phyloP scores from a whole-genome alignment of 1,140 invertebrate genomes.

The Drosophila nannoptera region DNA sequence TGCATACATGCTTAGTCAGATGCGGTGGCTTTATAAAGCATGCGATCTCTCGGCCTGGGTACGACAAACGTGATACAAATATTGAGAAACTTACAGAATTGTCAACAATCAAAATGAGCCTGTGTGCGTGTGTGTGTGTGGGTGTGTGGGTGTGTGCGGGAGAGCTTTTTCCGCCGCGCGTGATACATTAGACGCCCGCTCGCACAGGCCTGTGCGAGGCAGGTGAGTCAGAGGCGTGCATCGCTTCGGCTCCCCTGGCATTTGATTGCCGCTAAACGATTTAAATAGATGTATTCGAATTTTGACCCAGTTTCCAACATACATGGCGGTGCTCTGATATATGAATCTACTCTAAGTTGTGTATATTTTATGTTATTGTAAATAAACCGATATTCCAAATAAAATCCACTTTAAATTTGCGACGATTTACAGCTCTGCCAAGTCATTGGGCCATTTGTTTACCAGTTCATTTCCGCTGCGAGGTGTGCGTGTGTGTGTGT shows the following conservation, averaged over 20 bases:
- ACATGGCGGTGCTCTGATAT: too few relatives aligned
- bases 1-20: background rate
- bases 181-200: constrained; percentile 47
- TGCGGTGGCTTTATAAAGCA: background rate
- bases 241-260: constrained; percentile 30
- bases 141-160: constrained; percentile 17
- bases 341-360: too few relatives aligned
- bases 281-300: constrained; percentile 62
- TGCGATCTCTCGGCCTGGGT: constrained; percentile 28
- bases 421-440: too few relatives aligned
- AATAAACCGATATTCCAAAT: too few relatives aligned
- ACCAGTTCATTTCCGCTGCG: too few relatives aligned
- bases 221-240: constrained; percentile 36
- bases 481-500: background rate
- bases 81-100: constrained; percentile 57
- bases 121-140: constrained; percentile 17
- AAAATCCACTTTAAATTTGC: too few relatives aligned
- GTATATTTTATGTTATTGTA: too few relatives aligned
- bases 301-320: constrained; percentile 62
- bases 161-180: constrained; percentile 40
- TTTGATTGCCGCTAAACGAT: constrained; percentile 73
- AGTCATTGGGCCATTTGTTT: too few relatives aligned
- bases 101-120: background rate
- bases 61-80: constrained; percentile 63
- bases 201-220: constrained; percentile 26